phyloP scores from a whole-genome alignment of 2,888 invertebrate genomes.

The Mimas tiliae region DNA sequence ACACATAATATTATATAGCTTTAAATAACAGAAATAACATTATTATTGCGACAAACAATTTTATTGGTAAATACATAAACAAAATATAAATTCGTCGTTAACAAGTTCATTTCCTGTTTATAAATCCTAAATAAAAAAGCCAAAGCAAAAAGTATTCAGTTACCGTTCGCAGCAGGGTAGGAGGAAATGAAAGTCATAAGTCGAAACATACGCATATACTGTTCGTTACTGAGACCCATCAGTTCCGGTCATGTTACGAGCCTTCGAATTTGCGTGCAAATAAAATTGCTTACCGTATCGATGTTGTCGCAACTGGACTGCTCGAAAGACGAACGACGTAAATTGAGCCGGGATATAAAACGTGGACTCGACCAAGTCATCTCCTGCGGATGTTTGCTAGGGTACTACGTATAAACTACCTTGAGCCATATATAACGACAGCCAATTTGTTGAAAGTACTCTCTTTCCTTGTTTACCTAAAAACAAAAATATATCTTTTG shows the following conservation, averaged over 20 bases:
- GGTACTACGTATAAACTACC: slow-evolving; percentile 46
- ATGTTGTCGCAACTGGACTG: slow-evolving; percentile 54
- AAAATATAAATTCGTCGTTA: slow-evolving; percentile 13
- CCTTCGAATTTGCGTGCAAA: slow-evolving; percentile 75
- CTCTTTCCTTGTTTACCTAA: slow-evolving; percentile 33
- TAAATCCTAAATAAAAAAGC: slow-evolving; percentile 27
- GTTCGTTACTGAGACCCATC: slow-evolving; percentile 65
- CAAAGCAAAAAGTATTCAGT: slow-evolving; percentile 28
- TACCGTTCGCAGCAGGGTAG: slow-evolving; percentile 36
- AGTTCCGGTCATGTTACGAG: slow-evolving; percentile 65
- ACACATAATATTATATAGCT: too few relatives aligned
- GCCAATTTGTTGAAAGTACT: slow-evolving; percentile 44
- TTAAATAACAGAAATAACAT: too few relatives aligned
- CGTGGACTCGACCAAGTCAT: slow-evolving; percentile 66
- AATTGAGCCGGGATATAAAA: slow-evolving; percentile 65
- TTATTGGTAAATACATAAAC: too few relatives aligned
- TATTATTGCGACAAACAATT: too few relatives aligned
- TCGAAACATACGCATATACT: slow-evolving; percentile 54
- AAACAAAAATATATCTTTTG: neutral
- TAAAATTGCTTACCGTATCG: slow-evolving; percentile 65
- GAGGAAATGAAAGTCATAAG: slow-evolving; percentile 75
- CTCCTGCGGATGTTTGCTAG: slow-evolving; percentile 68
- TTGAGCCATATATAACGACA: slow-evolving; percentile 34
- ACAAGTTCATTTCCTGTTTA: slow-evolving; percentile 29
- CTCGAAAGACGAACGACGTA: slow-evolving; percentile 57